Conservation (phyloP, 2,797 vertebrate species). For the Sebastes hubbsi region DNA sequence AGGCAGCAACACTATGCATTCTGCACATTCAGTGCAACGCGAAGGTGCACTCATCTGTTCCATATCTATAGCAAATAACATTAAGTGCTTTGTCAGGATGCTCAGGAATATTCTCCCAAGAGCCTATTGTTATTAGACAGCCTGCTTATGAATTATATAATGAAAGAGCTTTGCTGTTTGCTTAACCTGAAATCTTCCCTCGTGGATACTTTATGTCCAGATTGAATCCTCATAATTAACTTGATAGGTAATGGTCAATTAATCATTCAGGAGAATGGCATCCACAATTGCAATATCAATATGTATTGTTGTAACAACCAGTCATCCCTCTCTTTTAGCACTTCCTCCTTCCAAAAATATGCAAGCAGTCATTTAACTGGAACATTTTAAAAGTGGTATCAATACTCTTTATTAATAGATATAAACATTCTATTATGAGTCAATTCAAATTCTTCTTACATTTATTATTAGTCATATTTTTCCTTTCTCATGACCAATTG, state of each 20-base stretch:
- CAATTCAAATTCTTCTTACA: neutral
- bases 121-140: slow-evolving; percentile 36
- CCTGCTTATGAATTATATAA: slow-evolving; percentile 50
- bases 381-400: neutral
- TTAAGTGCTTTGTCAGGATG: slow-evolving; percentile 50
- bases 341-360: neutral
- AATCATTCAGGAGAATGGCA: slow-evolving; percentile 8
- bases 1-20: slow-evolving; percentile 32
- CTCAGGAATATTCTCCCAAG: slow-evolving; percentile 27
- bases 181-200: slow-evolving; percentile 21
- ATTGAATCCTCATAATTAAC: slow-evolving; percentile 24
- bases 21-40: slow-evolving; percentile 20
- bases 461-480: neutral
- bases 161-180: slow-evolving; percentile 27
- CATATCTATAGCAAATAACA: slow-evolving; percentile 36
- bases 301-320: neutral
- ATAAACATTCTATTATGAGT: neutral
- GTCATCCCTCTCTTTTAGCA: neutral
- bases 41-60: slow-evolving; percentile 38
- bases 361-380: neutral
- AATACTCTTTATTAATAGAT: neutral
- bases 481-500: slow-evolving; percentile 6
- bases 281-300: slow-evolving; percentile 12
- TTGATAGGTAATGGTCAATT: slow-evolving; percentile 11
- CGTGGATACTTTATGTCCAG: slow-evolving; percentile 12